These are phyloP conservation scores for Zaprionus africanus DNA, from an alignment of 1,140 invertebrate genomes.

Conservation along the genomic window DNA sequence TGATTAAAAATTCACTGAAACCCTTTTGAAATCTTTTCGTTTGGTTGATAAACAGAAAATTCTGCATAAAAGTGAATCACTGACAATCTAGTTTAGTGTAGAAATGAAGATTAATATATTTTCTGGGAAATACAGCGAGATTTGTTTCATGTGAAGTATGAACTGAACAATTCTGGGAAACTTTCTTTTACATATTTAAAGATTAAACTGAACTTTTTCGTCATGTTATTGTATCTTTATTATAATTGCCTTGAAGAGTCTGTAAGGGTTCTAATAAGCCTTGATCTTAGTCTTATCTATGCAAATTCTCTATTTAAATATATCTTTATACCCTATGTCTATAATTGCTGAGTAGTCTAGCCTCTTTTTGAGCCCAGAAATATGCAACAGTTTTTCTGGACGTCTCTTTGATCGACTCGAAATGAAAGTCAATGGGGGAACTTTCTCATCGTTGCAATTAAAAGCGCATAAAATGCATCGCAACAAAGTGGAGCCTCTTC, in stretches of 20 bases:
- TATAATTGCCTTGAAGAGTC: neutral
- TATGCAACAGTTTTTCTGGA: constrained; percentile 29
- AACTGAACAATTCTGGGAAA: neutral
- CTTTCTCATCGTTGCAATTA: constrained; percentile 55
- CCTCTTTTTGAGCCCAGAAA: constrained; percentile 22
- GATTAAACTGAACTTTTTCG: neutral
- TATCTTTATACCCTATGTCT: too few relatives aligned
- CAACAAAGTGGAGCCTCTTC: constrained; percentile 49
- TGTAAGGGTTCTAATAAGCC: too few relatives aligned
- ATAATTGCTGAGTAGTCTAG: neutral
- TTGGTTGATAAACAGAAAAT: constrained; percentile 12
- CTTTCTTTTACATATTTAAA: neutral
- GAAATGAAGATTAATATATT: neutral
- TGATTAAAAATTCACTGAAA: neutral
- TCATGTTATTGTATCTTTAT: neutral
- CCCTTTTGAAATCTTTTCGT: neutral
- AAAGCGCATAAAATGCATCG: constrained; percentile 66
- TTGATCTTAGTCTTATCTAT: too few relatives aligned
- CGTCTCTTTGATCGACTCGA: neutral
- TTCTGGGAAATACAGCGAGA: neutral
- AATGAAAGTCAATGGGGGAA: constrained; percentile 4
- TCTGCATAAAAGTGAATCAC: neutral
- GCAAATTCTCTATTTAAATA: too few relatives aligned
- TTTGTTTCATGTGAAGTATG: neutral
- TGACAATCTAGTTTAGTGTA: neutral